A percentile compares a stretch with the other conserved stretches of the same genome.
phyloP scores from a whole-genome alignment of 2,113 vertebrate species.

The Urocolius indicus region DNA sequence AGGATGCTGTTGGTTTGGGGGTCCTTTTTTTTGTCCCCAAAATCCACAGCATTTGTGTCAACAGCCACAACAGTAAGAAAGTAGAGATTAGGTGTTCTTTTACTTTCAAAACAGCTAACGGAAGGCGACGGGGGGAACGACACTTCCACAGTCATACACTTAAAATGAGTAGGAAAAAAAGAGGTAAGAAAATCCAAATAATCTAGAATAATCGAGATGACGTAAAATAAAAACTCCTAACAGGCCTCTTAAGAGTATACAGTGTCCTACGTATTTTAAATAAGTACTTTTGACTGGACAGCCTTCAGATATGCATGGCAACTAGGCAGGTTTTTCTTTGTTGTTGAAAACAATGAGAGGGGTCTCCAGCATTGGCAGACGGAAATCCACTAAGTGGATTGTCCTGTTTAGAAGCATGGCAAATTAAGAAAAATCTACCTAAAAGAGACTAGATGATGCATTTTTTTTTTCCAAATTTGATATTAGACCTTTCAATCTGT shows the following conservation, averaged over 20 bases:
- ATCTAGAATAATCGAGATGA: not conserved
- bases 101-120: not conserved
- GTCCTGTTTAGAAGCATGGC: not conserved
- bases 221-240: not conserved
- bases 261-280: not conserved
- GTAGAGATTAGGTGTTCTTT: not conserved
- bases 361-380: not conserved
- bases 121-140: not conserved
- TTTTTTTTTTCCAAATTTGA: not conserved
- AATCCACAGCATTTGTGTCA: not conserved
- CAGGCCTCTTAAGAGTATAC: not conserved
- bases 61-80: not conserved
- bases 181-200: not conserved
- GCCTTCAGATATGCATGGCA: not conserved
- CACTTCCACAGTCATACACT: not conserved
- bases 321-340: slow-evolving; percentile 59
- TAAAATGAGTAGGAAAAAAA: not conserved
- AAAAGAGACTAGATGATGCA: accelerated
- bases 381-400: not conserved
- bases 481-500: not conserved
- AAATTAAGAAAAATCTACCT: not conserved
- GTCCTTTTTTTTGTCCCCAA: accelerated
- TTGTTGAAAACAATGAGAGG: slow-evolving; percentile 59
- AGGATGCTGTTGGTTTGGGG: not conserved
- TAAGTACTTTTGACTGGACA: slow-evolving; percentile 16